Conservation (phyloP, 2,888 invertebrate genomes). For the Tridacna crocea region DNA sequence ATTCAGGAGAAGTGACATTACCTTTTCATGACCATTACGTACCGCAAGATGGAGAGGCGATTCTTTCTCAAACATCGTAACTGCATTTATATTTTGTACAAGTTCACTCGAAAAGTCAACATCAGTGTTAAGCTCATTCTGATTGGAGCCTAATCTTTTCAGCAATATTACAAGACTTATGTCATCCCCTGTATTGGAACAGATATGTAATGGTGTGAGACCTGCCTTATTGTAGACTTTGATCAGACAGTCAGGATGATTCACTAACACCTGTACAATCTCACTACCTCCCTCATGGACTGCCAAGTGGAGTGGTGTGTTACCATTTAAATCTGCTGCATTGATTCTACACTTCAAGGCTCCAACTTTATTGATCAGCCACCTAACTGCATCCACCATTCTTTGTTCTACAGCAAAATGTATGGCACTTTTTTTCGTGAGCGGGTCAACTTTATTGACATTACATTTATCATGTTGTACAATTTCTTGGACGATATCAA, state of each 20-base stretch:
- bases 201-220: conserved; percentile 60
- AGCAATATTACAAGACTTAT: conserved; percentile 47
- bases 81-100: conserved; percentile 49
- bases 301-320: conserved; percentile 67
- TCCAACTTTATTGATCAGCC: conserved; percentile 50
- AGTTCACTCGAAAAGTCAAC: conserved; percentile 47
- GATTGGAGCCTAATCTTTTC: not conserved
- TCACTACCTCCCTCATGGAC: conserved; percentile 47
- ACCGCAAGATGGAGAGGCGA: conserved; percentile 61
- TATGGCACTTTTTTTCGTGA: conserved; percentile 68
- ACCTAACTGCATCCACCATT: conserved; percentile 54
- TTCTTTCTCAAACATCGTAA: conserved; percentile 50
- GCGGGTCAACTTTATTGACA: conserved; percentile 66
- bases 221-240: conserved; percentile 62
- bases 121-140: conserved; percentile 18
- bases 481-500: conserved; percentile 58
- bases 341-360: conserved; percentile 59
- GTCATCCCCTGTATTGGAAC: conserved; percentile 54
- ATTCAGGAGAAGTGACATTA: conserved; percentile 65
- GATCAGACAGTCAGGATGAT: conserved; percentile 41
- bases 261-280: conserved; percentile 56
- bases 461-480: conserved; percentile 64
- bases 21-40: conserved; percentile 58
- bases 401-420: conserved; percentile 67
- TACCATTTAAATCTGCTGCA: conserved; percentile 57